A percentile compares a stretch with the other conserved stretches of the same genome.
These are phyloP conservation scores for Dryocosmus kuriphilus DNA, from an alignment of 2,888 invertebrate genomes.

Conservation along the genomic window DNA sequence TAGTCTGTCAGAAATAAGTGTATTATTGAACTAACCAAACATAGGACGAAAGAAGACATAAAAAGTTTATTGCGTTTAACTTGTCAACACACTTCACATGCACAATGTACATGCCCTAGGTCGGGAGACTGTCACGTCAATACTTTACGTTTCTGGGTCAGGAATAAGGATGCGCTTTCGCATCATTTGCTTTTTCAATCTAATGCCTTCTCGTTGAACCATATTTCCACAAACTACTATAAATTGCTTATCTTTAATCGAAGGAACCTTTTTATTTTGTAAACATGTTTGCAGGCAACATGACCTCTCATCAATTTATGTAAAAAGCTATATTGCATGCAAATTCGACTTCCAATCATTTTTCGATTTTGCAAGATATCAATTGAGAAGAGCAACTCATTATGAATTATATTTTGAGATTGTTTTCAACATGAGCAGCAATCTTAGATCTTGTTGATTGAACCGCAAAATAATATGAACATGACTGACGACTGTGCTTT, in stretches of 20 bases:
- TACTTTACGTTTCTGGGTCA: constrained; percentile 35
- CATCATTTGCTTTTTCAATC: constrained; percentile 1
- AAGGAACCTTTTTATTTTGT: not conserved
- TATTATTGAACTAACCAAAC: not conserved
- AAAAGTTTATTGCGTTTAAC: constrained; percentile 8
- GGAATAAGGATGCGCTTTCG: constrained; percentile 19
- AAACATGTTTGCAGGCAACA: not conserved
- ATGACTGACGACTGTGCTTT: too few relatives aligned
- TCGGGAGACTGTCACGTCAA: constrained; percentile 33
- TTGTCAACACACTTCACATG: not conserved
- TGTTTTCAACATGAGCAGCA: not conserved
- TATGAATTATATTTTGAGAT: not conserved
- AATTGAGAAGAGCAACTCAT: not conserved
- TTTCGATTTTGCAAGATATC: not conserved
- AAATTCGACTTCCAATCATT: not conserved
- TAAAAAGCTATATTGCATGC: not conserved
- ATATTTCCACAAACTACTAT: not conserved
- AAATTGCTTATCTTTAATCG: not conserved
- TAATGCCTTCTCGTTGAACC: not conserved
- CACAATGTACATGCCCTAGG: constrained; percentile 14
- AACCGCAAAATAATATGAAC: too few relatives aligned
- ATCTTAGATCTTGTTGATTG: not conserved
- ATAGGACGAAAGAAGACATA: not conserved
- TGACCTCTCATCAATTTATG: not conserved
- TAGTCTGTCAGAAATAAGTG: too few relatives aligned